These are phyloP conservation scores for Amphimedon queenslandica DNA, from an alignment of 37 sponge, comb jelly and placozoan species.

Conservation along the genomic window DNA sequence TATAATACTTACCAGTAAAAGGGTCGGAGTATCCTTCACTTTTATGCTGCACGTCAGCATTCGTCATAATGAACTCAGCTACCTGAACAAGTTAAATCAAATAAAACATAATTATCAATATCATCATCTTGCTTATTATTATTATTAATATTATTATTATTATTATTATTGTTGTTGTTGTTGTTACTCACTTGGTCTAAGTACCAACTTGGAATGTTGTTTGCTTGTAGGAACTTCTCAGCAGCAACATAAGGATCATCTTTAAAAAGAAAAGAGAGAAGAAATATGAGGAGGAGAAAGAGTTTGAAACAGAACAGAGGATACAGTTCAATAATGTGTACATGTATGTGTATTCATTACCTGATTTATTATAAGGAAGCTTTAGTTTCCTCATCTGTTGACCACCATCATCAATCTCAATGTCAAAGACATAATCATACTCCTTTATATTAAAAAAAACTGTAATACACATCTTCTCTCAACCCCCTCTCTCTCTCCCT, in stretches of 20 bases:
- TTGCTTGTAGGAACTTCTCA: conserved; percentile 63
- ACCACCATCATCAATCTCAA: conserved; percentile 70
- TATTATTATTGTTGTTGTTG: too few relatives aligned
- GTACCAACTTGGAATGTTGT: conserved; percentile 53
- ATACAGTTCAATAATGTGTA: neutral
- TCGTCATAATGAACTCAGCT: conserved; percentile 69
- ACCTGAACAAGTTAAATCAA: conserved; percentile 27
- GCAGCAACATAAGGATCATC: conserved; percentile 79
- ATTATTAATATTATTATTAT: too few relatives aligned
- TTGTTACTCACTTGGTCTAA: conserved; percentile 79
- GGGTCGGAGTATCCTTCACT: conserved; percentile 27
- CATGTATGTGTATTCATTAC: conserved; percentile 40
- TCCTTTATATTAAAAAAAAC: conserved; percentile 36
- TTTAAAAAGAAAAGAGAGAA: too few relatives aligned
- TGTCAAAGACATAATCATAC: conserved; percentile 77
- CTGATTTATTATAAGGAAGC: conserved; percentile 68
- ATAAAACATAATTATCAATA: too few relatives aligned
- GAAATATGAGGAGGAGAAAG: too few relatives aligned
- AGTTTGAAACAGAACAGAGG: neutral
- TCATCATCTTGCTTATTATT: too few relatives aligned
- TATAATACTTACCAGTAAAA: conserved; percentile 57
- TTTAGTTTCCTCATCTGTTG: conserved; percentile 63
- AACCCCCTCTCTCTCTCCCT: too few relatives aligned
- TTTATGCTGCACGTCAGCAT: conserved; percentile 49
- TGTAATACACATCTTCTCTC: too few relatives aligned